Base-by-base conservation (phyloP, 1,140 invertebrate species). In the Dendrolimus punctatus region DNA sequence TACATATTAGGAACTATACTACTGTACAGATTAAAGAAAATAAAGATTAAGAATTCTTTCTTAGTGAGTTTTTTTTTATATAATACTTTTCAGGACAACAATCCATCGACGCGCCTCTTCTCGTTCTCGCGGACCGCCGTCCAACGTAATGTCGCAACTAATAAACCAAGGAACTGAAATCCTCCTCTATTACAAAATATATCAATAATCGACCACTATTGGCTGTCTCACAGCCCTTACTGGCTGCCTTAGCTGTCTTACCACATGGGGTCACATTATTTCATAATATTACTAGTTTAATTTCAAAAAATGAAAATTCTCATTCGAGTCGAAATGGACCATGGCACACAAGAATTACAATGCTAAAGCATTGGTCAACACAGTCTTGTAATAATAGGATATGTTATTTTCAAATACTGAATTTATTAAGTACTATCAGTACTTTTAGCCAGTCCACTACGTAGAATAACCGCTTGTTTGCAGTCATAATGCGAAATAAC, bases 1-100 rank as follows among this genome's bases (percentile, higher is more conserved):
- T 85, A 85, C 71, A 81, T 60, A 69, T 83, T 85, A 84, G 82
- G 82, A 85, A 84, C 82, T 85, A 85, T 85, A 62, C 80, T 82
- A 80, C 82, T 85, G 82, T 85, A 85, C 82, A 85, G 70, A 72
- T 68, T 70, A 67, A 68, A 59, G 70, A 80, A 77, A 78, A 70
- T 68, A 77, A 76, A 69, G 65, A 62, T 66, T 62, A 64, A 58
- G 47, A 56, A 58, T 58, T 67, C 49, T 47, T 47, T 37, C 57
- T 70, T 69, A 68, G 63, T 65, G 59, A 66, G 64, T 40, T 40
- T 71, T 66, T 62, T 84, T 82, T 84, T 73, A 54, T 23, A 48
- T 53, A 36, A 39, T 53, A 40, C 40, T 40, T 40, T 45, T 53
- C 53, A 54, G 51, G 57, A 48, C 23, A n/a, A n/a, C 9, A 40